Base-by-base conservation (phyloP, 2,888 invertebrate genomes). In the Dascillus cervinus region DNA sequence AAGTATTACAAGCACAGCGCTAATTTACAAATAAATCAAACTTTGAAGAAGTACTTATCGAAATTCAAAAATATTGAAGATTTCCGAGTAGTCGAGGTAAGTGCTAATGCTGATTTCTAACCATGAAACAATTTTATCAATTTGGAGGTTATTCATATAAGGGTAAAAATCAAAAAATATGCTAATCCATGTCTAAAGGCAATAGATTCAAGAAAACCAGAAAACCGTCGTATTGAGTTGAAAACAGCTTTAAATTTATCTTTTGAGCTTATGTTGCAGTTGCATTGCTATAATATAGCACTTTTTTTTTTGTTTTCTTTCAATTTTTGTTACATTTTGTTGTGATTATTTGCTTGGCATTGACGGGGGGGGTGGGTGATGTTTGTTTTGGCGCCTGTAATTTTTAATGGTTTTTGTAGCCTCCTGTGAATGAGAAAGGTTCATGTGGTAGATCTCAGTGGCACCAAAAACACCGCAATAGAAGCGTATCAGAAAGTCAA, bases 1-100 rank as follows among this genome's bases (percentile, higher is more conserved):
- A 96, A 96, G 66, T 97, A 96, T 71, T 95, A 89, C 67, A 89
- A 85, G 62, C 79, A 88, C 56, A 77, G 82, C 15, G 71, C 67
- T 12, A 78, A 81, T 39, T 67, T 90, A 26, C 77, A 79, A 39
- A 84, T 90, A 19, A 81, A 83, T 42, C 71, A 82, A 1, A 77
- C 77, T 53, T 66, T 92, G 22, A 70, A 77, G 39, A 81, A 79
- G 31, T 77, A 79, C 57, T 67, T 92, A 33, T 71, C 76, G 34
- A 81, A 82, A 56, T 92, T 87, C 65, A 83, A 87, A 55, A 87
- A 77, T 43, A 82, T 91, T 50, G 90, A 92, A 66, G 92, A 92
- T 66, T 92, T 92, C 60, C 71, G 87, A 44, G 85, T 86, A 11
- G 73, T 79, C 2, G 81, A 82, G 75, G 82, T 81, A 60, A 56